A percentile compares a stretch with the other conserved stretches of the same genome.
phyloP scores from a whole-genome alignment of 2,888 invertebrate genomes.

The Cantharis nigra region DNA sequence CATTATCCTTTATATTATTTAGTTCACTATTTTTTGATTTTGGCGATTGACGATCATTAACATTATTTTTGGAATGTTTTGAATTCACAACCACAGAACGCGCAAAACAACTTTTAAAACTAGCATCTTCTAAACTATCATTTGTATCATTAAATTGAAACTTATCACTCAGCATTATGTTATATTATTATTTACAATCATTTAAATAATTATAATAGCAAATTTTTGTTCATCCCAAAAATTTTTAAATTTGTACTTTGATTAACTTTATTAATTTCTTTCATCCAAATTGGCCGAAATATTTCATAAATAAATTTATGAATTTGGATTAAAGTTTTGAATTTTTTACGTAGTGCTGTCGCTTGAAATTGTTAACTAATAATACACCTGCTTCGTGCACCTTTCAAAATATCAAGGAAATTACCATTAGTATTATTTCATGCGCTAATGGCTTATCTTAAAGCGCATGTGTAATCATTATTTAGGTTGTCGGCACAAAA shows the following conservation, averaged over 20 bases:
- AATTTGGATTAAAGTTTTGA: constrained; percentile 23
- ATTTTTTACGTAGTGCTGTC: constrained; percentile 9
- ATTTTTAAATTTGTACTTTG: neutral
- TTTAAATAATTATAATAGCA: neutral
- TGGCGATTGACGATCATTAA: neutral
- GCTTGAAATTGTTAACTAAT: constrained; percentile 8
- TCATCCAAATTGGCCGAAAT: neutral
- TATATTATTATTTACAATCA: neutral
- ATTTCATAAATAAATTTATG: neutral
- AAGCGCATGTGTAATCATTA: neutral
- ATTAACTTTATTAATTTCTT: neutral
- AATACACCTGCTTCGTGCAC: constrained; percentile 11
- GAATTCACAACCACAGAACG: constrained; percentile 52
- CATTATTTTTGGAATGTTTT: constrained; percentile 34
- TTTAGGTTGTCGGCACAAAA: neutral
- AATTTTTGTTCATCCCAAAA: neutral
- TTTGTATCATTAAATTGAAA: constrained; percentile 39
- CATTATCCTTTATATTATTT: neutral
- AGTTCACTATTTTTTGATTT: neutral
- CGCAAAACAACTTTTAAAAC: constrained; percentile 53
- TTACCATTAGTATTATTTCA: constrained; percentile 4
- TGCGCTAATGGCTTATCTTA: neutral
- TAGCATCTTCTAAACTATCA: constrained; percentile 45
- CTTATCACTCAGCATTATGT: constrained; percentile 14
- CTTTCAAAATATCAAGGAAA: constrained; percentile 17